Evolutionary conservation across 2,113 vertebrate species (phyloP).

Genomic region (Hyla sarda): DNA sequence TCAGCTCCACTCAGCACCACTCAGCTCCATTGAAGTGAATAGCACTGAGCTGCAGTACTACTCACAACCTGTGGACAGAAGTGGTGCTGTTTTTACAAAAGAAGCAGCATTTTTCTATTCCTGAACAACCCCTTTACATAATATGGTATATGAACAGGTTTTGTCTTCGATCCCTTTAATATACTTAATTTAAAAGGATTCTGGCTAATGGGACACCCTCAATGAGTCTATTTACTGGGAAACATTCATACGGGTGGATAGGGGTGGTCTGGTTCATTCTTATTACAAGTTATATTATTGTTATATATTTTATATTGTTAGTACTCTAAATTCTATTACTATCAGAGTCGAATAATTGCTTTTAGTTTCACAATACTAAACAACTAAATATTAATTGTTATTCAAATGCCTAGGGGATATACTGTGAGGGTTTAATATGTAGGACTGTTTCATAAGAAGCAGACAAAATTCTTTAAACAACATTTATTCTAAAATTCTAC

Average conservation of each 20-base stretch:
- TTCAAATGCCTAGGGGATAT: too few species aligned
- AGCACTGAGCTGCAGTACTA: too few species aligned
- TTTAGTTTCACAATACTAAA: background rate
- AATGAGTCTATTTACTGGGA: background rate
- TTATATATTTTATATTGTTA: background rate
- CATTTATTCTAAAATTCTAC: background rate
- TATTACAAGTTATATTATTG: background rate
- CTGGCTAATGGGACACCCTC: background rate
- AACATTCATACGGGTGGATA: background rate
- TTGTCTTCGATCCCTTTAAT: background rate
- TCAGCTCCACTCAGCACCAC: too few species aligned
- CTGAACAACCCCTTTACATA: too few species aligned
- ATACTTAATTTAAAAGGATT: background rate
- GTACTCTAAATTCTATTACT: background rate
- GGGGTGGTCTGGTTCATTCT: background rate
- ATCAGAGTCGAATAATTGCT: background rate
- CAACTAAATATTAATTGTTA: too few species aligned
- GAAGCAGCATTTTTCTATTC: too few species aligned
- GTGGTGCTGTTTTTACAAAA: too few species aligned
- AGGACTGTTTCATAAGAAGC: background rate
- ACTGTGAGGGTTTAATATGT: background rate
- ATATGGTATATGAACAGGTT: background rate
- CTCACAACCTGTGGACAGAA: too few species aligned
- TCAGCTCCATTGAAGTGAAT: too few species aligned
- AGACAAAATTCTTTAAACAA: too few species aligned